Percentiles rank a stretch among this genome's conserved stretches.
Evolutionary conservation across 1,140 invertebrate genomes (phyloP).

Genomic region (Drosophila insularis): DNA sequence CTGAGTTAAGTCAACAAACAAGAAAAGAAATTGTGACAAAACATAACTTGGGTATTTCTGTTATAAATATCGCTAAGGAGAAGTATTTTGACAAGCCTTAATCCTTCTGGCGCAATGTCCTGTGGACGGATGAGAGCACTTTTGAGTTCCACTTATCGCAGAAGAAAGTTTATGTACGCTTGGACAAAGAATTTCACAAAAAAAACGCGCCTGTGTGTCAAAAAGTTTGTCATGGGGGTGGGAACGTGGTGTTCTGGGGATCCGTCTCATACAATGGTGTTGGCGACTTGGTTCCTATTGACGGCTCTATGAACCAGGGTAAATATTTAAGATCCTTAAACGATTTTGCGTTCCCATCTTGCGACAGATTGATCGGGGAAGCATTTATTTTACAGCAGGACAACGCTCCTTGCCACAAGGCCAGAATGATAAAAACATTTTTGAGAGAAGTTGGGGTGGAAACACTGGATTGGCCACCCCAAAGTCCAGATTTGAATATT

Average conservation of each 20-base stretch:
- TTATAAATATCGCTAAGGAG: too few species aligned
- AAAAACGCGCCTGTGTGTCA: constrained; percentile 10
- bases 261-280: constrained; percentile 13
- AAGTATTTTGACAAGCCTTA: constrained; percentile 20
- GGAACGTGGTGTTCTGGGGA: constrained; percentile 12
- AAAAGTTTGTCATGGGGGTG: constrained; percentile 27
- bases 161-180: constrained; percentile 29
- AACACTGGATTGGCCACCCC: constrained; percentile 17
- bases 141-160: constrained; percentile 29
- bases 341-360: constrained; percentile 5
- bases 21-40: too few species aligned
- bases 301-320: neutral
- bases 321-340: constrained; percentile 12
- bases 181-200: constrained; percentile 20
- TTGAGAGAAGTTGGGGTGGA: constrained; percentile 11
- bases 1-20: too few species aligned
- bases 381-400: constrained; percentile 11
- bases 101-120: constrained; percentile 28
- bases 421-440: too few species aligned
- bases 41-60: too few species aligned
- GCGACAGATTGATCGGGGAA: constrained; percentile 10
- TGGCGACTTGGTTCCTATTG: constrained; percentile 14
- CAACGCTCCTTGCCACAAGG: constrained; percentile 14
- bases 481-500: constrained; percentile 19
- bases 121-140: constrained; percentile 32